phyloP scores from a whole-genome alignment of 1,140 invertebrate species.

The Drosophila ogumai region DNA sequence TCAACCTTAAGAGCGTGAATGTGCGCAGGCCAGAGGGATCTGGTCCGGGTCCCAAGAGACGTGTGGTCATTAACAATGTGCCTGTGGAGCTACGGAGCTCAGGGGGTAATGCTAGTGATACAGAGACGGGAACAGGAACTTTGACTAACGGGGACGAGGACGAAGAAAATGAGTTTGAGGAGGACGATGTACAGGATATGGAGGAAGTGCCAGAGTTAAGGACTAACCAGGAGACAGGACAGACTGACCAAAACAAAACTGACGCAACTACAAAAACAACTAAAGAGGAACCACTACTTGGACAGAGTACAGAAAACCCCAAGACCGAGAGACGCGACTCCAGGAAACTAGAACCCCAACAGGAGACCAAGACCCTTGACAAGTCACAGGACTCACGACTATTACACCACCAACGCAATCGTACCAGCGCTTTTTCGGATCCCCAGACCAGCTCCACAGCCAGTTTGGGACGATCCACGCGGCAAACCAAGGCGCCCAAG shows the following conservation, averaged over 20 bases:
- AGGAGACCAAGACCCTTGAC: slow-evolving; percentile 1
- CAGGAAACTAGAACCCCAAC: neutral
- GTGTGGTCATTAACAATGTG: slow-evolving; percentile 78
- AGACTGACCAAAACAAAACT: slow-evolving; percentile 1
- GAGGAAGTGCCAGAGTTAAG: slow-evolving; percentile 23
- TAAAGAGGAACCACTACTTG: neutral
- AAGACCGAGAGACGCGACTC: slow-evolving; percentile 13
- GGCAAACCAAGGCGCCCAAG: slow-evolving; percentile 57
- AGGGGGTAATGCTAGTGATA: slow-evolving; percentile 33
- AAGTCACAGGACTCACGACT: slow-evolving; percentile 10
- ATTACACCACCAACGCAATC: slow-evolving; percentile 33
- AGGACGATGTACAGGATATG: slow-evolving; percentile 11
- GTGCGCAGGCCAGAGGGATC: slow-evolving; percentile 35
- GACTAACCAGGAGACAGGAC: neutral
- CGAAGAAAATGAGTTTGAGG: slow-evolving; percentile 6
- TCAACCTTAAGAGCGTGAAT: slow-evolving; percentile 61
- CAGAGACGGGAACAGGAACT: slow-evolving; percentile 8
- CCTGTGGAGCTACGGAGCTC: slow-evolving; percentile 69
- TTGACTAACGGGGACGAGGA: slow-evolving; percentile 2
- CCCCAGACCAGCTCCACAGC: slow-evolving; percentile 7
- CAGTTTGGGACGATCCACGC: slow-evolving; percentile 14
- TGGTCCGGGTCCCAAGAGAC: slow-evolving; percentile 41
- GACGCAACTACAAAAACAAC: neutral
- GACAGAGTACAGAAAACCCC: neutral
- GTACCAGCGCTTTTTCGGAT: neutral